Evolutionary conservation across 2,888 invertebrate species (phyloP).

Genomic region (Yponomeuta malinellus): DNA sequence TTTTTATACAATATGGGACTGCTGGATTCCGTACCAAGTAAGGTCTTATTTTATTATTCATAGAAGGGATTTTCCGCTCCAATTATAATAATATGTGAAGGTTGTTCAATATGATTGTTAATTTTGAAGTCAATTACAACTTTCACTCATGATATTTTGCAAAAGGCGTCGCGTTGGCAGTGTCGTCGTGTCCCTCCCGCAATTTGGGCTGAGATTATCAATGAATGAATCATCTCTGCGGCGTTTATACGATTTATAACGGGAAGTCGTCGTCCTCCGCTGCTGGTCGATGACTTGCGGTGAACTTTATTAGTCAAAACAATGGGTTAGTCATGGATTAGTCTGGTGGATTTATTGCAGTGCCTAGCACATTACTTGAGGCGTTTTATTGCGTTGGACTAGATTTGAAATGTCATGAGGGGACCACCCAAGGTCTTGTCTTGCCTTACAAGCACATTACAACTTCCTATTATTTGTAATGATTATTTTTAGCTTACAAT

Average conservation of each 20-base stretch:
- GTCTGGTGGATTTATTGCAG: not conserved
- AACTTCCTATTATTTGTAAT: not conserved
- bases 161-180: conserved; percentile 3
- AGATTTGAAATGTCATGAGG: not conserved
- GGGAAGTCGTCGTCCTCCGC: conserved; percentile 53
- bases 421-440: not conserved
- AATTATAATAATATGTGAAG: conserved; percentile 26
- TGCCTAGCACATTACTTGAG: not conserved
- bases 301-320: conserved; percentile 40
- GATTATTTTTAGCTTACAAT: not conserved
- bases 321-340: conserved; percentile 30
- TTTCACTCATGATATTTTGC: conserved; percentile 12
- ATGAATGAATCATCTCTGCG: conserved; percentile 54
- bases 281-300: conserved; percentile 59
- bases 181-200: not conserved
- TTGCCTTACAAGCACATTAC: not conserved
- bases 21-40: conserved; percentile 90
- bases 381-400: not conserved
- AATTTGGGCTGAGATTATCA: conserved; percentile 10
- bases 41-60: conserved; percentile 47
- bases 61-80: conserved; percentile 28
- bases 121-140: conserved; percentile 2
- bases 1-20: conserved; percentile 86
- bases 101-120: conserved; percentile 5
- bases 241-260: conserved; percentile 56